Percentiles rank a stretch among this genome's conserved stretches.
phyloP scores from a whole-genome alignment of 2,797 vertebrate species.

The Sebastes trivittatus region DNA sequence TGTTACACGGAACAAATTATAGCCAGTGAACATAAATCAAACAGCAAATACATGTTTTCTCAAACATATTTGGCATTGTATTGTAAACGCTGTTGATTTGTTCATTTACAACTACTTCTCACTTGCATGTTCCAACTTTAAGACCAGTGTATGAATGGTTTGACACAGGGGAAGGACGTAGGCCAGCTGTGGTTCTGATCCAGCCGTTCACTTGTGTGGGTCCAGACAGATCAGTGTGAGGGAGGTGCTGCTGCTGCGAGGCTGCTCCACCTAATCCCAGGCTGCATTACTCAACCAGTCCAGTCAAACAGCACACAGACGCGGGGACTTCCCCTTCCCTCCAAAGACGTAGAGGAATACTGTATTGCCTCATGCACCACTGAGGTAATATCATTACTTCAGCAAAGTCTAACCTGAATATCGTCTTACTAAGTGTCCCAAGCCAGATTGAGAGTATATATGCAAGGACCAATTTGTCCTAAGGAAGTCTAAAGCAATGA shows the following conservation, averaged over 20 bases:
- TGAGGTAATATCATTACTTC: conserved; percentile 84
- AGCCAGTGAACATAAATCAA: conserved; percentile 18
- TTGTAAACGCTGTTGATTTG: conserved; percentile 9
- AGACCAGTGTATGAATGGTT: conserved; percentile 28
- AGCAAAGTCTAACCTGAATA: conserved; percentile 68
- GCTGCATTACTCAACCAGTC: conserved; percentile 82
- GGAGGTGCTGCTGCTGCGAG: conserved; percentile 79
- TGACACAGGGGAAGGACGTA: conserved; percentile 44
- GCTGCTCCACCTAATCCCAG: conserved; percentile 85
- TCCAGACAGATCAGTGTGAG: conserved; percentile 75
- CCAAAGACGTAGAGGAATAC: conserved; percentile 77
- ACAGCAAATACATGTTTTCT: neutral
- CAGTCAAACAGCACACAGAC: conserved; percentile 75
- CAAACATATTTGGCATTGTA: conserved; percentile 1
- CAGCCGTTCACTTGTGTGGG: conserved; percentile 69
- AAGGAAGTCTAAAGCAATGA: conserved; percentile 27
- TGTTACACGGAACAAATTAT: conserved; percentile 19
- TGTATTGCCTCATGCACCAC: conserved; percentile 77
- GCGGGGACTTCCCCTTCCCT: conserved; percentile 83
- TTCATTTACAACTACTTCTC: conserved; percentile 16
- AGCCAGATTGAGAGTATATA: conserved; percentile 33
- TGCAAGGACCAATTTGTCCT: conserved; percentile 47
- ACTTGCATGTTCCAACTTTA: conserved; percentile 19
- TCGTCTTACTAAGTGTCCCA: conserved; percentile 42
- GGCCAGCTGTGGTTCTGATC: conserved; percentile 76